Base-by-base conservation (phyloP, 2,113 vertebrate species). In the Spheniscus mendiculus region DNA sequence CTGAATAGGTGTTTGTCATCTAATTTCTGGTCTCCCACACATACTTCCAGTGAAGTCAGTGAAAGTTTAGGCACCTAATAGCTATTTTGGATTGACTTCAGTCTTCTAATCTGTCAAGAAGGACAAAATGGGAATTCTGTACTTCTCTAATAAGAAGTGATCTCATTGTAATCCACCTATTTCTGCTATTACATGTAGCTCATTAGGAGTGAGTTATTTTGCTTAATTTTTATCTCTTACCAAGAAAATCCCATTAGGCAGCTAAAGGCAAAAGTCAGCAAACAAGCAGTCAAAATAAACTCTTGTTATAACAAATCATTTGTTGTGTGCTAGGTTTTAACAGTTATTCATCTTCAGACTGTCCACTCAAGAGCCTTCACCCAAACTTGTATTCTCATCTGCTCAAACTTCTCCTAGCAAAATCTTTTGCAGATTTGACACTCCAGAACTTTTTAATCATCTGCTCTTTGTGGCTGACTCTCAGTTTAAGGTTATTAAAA, bases 21-120 rank as follows among this genome's bases (percentile, higher is more conserved):
- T 91, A 84, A 93, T 95, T 97, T 95, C 81, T 89, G n/a, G 25
- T 87, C 80, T 89, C 84, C 83, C 55, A 89, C 36, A 0, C 32
- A 16, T 59, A 50, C 6, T 63, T 90, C n/a, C 38, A 93, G 26
- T 74, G 81, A 89, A 84, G 59, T 78, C 56, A 74, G 67, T 72
- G 80, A 67, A 93, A 52, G 22, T 45, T 93, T 23, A 93, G 27
- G 45, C 13, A 85, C 14, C 65, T 71, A 40, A 87, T 78, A 82
- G 9, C 22, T 87, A 59, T 79, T 85, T 82, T 63, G n/a, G 47
- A 63, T 87, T 82, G 8, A 45, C n/a, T 85, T 90, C 9, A 53
- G 32, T 91, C 38, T 71, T 84, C 70, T 89, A 72, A 85, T 53
- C 18, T 63, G 42, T 79, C 56, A 72, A 59, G 29, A 52, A 89